Percentiles rank a stretch among this genome's conserved stretches.
Conservation (phyloP, 2,113 vertebrate species). For the Labeo rohita region DNA sequence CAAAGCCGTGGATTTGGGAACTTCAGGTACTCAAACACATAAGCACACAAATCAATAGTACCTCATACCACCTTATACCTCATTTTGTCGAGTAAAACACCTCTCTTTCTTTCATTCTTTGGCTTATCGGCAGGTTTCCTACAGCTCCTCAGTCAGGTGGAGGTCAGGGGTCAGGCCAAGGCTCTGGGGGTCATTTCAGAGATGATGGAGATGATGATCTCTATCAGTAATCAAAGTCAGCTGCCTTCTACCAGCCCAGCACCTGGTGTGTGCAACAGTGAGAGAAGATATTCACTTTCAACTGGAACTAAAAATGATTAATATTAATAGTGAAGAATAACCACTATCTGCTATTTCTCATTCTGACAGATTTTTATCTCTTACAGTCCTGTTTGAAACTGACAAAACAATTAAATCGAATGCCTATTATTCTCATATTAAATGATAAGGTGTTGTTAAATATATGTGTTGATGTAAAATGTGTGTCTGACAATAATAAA, state of each 20-base stretch:
- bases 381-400: neutral
- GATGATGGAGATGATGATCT: conserved; percentile 78
- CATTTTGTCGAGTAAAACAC: neutral
- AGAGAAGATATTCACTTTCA: neutral
- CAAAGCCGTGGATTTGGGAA: conserved; percentile 68
- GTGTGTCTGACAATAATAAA: neutral
- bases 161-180: conserved; percentile 61
- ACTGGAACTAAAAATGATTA: neutral
- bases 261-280: neutral
- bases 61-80: neutral
- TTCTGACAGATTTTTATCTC: neutral
- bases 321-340: neutral
- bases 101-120: neutral
- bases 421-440: neutral
- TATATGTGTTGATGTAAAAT: neutral
- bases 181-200: conserved; percentile 63
- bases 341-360: neutral
- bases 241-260: neutral
- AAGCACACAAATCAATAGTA: neutral
- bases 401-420: neutral
- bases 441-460: neutral
- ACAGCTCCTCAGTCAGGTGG: conserved; percentile 63
- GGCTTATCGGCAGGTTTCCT: conserved; percentile 70
- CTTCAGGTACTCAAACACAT: conserved; percentile 59
- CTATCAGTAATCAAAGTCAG: conserved; percentile 71